Conservation (phyloP, 1,140 invertebrate species). For the Temnothorax nylanderi region DNA sequence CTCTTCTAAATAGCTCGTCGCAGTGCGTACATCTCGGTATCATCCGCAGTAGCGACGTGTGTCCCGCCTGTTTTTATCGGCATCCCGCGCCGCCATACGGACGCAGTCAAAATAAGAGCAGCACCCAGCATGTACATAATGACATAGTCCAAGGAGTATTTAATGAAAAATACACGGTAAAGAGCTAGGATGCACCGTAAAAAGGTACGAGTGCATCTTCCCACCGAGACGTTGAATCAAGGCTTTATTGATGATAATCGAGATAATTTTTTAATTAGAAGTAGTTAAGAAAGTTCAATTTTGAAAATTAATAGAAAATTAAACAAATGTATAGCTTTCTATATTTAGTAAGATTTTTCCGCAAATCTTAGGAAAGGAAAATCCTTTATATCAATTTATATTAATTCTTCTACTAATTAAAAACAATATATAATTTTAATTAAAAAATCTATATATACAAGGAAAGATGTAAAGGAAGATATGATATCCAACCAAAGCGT, state of each 20-base stretch:
- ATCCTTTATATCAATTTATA: background rate
- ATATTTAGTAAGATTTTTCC: background rate
- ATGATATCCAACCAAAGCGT: background rate
- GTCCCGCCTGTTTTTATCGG: conserved; percentile 27
- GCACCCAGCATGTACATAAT: too few relatives aligned
- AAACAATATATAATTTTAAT: background rate
- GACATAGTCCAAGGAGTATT: background rate
- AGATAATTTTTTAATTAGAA: background rate
- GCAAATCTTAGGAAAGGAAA: background rate
- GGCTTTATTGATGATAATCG: background rate
- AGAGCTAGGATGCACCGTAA: background rate
- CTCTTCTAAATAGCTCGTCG: conserved; percentile 41
- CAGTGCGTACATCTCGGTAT: background rate
- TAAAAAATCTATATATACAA: background rate
- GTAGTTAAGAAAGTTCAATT: background rate
- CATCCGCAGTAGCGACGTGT: background rate
- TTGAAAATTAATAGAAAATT: background rate
- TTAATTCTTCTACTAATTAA: background rate
- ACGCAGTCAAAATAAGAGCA: conserved; percentile 10
- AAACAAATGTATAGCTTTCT: background rate
- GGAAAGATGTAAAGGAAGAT: background rate
- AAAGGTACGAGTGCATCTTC: background rate
- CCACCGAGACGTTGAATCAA: background rate
- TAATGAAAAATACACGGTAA: background rate
- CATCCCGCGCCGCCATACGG: conserved; percentile 9